Evolutionary conservation across 2,113 vertebrate genomes (phyloP), one percentile per base, ranked within the genome.

Genomic region (Ibidorhyncha struthersii): DNA sequence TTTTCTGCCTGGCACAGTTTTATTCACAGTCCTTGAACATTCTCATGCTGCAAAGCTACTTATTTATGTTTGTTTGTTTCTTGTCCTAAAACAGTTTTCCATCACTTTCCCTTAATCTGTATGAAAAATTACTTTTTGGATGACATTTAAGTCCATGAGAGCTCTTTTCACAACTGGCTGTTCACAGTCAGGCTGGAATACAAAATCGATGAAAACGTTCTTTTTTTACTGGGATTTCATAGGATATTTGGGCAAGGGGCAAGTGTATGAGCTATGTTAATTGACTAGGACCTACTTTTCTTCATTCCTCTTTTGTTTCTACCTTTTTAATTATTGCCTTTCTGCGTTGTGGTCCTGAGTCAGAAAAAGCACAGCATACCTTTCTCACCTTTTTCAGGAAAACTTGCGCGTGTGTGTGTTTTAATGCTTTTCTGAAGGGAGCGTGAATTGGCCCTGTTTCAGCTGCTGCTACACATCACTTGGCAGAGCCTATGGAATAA

Each of bases 1-100:
- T 91, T 77, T 80, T 92, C 79, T 96, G 52, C 32, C 63, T 80
- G 82, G 70, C 71, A 71, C 8, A 27, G 59, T 67, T 96, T 52
- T 78, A 52, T 65, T 65, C 36, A 19, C 29, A 59, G 74, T 74
- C 20, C 38, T 82, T 5, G 1, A 45, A 53, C 40, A 14, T 81
- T 80, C 26, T 73, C 19, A 4, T 66, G 47, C 52, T 15, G 65
- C 74, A 78, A 45, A 81, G 45, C 12, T 56, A 27, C 53, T 76
- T 56, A 40, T 32, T 34, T 62, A 9, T 92, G 47, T 87, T 50
- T 38, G 13, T 45, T 91, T 74, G 20, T 67, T 91, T 82, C 55
- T 52, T 94, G n/a, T 85, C 32, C 38, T 77, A 36, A 86, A 91
- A n/a, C 59, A 86, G 14, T 73, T 95, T 97, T 92, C 45, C 40